Evolutionary conservation across 1,140 invertebrate species (phyloP).

Genomic region (Apis mellifera): DNA sequence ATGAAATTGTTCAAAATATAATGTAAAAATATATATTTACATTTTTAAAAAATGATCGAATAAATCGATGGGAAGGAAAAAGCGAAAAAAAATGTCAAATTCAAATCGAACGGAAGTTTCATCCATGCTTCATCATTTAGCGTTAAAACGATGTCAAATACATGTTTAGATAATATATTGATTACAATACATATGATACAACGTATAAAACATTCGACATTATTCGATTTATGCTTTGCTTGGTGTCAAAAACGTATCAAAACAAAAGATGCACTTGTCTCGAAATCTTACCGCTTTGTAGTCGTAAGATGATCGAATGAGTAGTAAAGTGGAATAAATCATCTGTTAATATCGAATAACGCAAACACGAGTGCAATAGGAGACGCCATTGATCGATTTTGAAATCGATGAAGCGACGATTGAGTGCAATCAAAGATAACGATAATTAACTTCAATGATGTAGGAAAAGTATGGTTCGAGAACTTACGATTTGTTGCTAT

Average conservation of each 20-base stretch:
- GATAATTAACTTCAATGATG: not conserved
- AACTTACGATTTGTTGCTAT: not conserved
- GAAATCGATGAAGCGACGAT: not conserved
- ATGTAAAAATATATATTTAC: not conserved
- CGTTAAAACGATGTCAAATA: not conserved
- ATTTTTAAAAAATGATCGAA: not conserved
- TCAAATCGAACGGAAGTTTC: not conserved
- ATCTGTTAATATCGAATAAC: constrained; percentile 9
- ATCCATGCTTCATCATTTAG: not conserved
- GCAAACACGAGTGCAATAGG: not conserved
- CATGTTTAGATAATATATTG: not conserved
- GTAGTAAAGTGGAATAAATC: not conserved
- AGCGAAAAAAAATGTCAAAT: not conserved
- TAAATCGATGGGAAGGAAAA: not conserved
- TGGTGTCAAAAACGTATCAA: not conserved
- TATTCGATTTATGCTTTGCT: not conserved
- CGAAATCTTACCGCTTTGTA: not conserved
- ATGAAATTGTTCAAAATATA: too few species aligned
- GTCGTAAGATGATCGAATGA: not conserved
- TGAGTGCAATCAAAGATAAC: not conserved
- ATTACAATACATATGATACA: not conserved
- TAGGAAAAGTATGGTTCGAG: not conserved
- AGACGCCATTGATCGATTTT: constrained; percentile 12
- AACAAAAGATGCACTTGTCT: not conserved
- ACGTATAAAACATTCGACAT: not conserved